Evolutionary conservation across 1,140 invertebrate species (phyloP).

Genomic region (Zelostemma sp.): DNA sequence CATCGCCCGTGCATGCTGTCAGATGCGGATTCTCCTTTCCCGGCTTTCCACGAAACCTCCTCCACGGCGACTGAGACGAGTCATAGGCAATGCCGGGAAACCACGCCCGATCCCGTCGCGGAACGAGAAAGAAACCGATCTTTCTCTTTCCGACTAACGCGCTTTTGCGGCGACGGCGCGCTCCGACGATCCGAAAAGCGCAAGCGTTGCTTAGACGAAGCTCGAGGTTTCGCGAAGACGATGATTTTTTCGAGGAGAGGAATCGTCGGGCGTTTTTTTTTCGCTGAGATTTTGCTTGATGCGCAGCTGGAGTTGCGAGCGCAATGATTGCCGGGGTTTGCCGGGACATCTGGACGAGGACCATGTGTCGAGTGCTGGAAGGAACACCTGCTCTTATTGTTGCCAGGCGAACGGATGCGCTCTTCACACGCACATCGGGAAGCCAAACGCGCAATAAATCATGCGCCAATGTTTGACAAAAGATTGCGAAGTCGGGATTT

Average conservation of each 20-base stretch:
- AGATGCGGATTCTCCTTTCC: conserved; percentile 1
- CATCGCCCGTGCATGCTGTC: not conserved
- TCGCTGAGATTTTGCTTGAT: too few relatives aligned
- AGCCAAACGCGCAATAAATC: too few relatives aligned
- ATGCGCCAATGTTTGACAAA: too few relatives aligned
- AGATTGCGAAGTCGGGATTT: too few relatives aligned
- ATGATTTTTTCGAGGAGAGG: too few relatives aligned
- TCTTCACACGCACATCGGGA: not conserved
- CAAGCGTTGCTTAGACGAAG: not conserved
- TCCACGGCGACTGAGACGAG: not conserved
- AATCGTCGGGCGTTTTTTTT: too few relatives aligned
- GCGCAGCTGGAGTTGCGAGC: not conserved
- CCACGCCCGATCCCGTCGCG: conserved; percentile 5
- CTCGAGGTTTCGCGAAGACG: too few relatives aligned
- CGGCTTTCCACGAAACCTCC: not conserved
- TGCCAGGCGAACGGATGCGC: conserved; percentile 3
- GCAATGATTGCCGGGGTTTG: not conserved
- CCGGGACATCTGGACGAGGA: not conserved
- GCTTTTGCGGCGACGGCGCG: not conserved
- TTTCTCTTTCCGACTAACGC: not conserved
- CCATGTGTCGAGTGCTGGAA: not conserved
- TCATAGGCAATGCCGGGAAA: not conserved
- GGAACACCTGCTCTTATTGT: conserved; percentile 1
- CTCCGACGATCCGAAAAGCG: not conserved
- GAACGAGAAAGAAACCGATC: not conserved